Evolutionary conservation across 2,113 vertebrate genomes (phyloP), one percentile per base, ranked within the genome.

Genomic region (Riparia riparia): DNA sequence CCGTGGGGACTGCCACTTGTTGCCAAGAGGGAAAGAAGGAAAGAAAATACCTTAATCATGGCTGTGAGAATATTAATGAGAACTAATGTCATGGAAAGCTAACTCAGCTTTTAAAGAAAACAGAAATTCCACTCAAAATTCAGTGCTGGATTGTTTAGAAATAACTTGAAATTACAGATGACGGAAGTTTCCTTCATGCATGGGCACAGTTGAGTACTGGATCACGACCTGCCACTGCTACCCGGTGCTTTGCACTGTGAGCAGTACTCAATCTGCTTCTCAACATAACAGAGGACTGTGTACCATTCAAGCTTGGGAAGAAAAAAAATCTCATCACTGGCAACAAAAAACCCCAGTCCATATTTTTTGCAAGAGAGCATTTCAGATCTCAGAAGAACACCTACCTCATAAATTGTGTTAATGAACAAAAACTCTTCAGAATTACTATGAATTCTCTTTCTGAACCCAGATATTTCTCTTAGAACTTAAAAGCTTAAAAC

Each of bases 171-270:
- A 66, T 72, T 57, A 64, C 17, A 54, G 41, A 64, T 49, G 47
- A 14, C 20, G 29, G 24, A 57, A 31, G 16, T 54, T 83, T 82
- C 18, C n/a, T 64, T 63, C 1, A 0, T 56, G 19, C 3, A 1
- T 4, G 12, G 34, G 32, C 58, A 86, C 4, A 45, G 53, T 0
- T 54, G 20, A 72, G 17, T 6, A 39, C 15, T 0, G 0, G 28
- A 70, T 31, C 45, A 57, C 88, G 41, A 65, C 5, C 6, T 61
- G 19, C 7, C 28, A 45, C n/a, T 26, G 15, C 20, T 47, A 73
- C 16, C 5, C 0, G 1, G 6, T 64, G 28, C 57, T 84, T 77
- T 51, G 51, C 25, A 50, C 10, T 44, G 12, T 6, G 9, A 8
- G 16, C 31, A 74, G n/a, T 61, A 51, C 6, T n/a, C 31, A 65